Conservation (phyloP, 1,140 invertebrate genomes). For the Drosophila fuyamai region DNA sequence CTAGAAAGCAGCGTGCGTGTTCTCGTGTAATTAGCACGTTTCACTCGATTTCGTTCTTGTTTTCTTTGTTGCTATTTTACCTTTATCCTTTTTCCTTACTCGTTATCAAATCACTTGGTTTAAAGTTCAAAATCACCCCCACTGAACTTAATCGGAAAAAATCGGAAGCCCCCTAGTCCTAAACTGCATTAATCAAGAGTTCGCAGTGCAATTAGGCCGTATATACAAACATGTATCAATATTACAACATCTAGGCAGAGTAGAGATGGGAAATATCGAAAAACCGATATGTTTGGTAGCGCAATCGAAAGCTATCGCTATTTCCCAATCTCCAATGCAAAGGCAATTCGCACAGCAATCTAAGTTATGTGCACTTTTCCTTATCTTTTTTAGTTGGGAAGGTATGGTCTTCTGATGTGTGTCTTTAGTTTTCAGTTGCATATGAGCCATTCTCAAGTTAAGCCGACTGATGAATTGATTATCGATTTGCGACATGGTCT, state of each 20-base stretch:
- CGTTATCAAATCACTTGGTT: constrained; percentile 41
- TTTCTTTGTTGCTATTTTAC: constrained; percentile 39
- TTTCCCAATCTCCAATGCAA: not conserved
- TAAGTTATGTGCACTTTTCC: constrained; percentile 18
- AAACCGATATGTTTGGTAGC: not conserved
- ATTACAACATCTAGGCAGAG: constrained; percentile 30
- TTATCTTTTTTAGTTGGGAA: constrained; percentile 17
- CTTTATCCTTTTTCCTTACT: constrained; percentile 14
- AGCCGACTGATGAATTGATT: constrained; percentile 64
- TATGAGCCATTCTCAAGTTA: constrained; percentile 79
- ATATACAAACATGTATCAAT: constrained; percentile 9
- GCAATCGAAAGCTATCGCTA: not conserved
- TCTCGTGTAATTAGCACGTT: constrained; percentile 60
- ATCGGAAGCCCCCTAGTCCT: not conserved
- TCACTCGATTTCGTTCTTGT: constrained; percentile 46
- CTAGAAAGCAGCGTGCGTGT: constrained; percentile 60
- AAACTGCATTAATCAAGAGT: not conserved
- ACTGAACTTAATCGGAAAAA: not conserved
- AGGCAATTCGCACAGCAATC: constrained; percentile 15
- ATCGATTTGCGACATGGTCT: constrained; percentile 6
- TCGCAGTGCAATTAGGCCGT: constrained; percentile 6
- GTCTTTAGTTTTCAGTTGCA: constrained; percentile 36
- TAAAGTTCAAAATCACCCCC: constrained; percentile 28
- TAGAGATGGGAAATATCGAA: constrained; percentile 12
- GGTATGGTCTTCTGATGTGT: constrained; percentile 35